Percentiles rank a stretch among this genome's conserved stretches.
These are phyloP conservation scores for Herminia tarsipennalis DNA, from an alignment of 2,888 invertebrate species.

Conservation along the genomic window DNA sequence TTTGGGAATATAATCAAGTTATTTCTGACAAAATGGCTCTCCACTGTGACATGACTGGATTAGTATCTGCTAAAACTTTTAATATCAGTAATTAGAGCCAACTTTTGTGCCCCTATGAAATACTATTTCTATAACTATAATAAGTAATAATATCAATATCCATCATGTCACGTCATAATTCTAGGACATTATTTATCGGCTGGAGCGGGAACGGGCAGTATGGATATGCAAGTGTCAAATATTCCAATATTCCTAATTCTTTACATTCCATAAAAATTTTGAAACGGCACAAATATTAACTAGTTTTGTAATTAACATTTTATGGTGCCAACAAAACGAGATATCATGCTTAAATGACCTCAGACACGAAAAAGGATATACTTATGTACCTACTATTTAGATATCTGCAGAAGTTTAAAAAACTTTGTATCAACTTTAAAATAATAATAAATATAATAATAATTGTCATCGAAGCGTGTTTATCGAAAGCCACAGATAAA, in stretches of 20 bases:
- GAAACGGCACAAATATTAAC: conserved; percentile 27
- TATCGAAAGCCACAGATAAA: no score
- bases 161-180: conserved; percentile 11
- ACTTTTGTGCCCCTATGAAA: no score
- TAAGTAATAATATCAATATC: no score
- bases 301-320: conserved; percentile 18
- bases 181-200: conserved; percentile 13
- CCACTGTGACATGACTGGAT: not conserved
- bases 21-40: conserved; percentile 13
- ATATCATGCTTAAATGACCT: conserved; percentile 9
- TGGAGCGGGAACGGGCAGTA: conserved; percentile 19
- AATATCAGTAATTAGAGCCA: no score
- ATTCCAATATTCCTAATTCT: conserved; percentile 31
- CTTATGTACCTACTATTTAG: no score
- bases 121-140: no score
- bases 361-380: not conserved
- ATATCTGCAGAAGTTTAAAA: no score
- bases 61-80: no score
- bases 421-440: not conserved
- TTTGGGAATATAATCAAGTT: conserved; percentile 14
- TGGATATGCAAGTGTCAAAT: conserved; percentile 43
- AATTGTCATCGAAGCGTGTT: no score
- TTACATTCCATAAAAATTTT: conserved; percentile 35
- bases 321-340: conserved; percentile 34
- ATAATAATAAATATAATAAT: no score